phyloP scores from a whole-genome alignment of 2,113 vertebrate genomes.

The Mormyrus lacerda region DNA sequence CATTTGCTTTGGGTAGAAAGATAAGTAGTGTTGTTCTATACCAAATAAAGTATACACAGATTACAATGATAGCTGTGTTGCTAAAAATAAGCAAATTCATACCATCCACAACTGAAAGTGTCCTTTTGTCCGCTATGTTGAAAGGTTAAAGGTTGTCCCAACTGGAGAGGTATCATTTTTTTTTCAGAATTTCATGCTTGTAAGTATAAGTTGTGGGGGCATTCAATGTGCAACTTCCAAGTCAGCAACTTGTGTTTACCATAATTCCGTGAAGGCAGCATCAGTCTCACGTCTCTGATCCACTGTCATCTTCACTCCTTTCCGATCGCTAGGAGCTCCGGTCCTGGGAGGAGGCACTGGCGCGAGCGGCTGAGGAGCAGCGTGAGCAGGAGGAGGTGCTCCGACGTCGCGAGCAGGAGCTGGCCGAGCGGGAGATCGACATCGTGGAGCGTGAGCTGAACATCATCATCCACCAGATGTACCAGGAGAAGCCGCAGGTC shows the following conservation, averaged over 20 bases:
- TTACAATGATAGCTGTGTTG: neutral
- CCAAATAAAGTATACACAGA: neutral
- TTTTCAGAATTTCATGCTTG: neutral
- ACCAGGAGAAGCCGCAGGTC: slow-evolving; percentile 79
- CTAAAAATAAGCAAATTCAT: neutral
- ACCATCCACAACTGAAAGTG: neutral
- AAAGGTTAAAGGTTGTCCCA: neutral
- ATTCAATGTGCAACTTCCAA: neutral
- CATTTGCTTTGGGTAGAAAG: neutral
- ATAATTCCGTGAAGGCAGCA: neutral
- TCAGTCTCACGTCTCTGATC: neutral
- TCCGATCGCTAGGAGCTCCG: slow-evolving; percentile 69
- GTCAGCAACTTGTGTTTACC: neutral
- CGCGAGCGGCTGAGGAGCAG: slow-evolving; percentile 77
- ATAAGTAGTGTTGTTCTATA: neutral
- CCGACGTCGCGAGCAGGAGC: slow-evolving; percentile 74
- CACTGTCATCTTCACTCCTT: neutral
- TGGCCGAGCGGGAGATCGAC: slow-evolving; percentile 82
- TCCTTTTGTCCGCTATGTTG: neutral
- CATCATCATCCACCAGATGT: slow-evolving; percentile 87
- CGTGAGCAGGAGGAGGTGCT: slow-evolving; percentile 78
- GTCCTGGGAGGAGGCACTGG: slow-evolving; percentile 80
- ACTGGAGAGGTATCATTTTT: neutral
- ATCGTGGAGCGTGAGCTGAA: slow-evolving; percentile 83
- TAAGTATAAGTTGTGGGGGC: neutral